Conservation (phyloP, 2,113 vertebrate species). For the Corythornis vintsioides region DNA sequence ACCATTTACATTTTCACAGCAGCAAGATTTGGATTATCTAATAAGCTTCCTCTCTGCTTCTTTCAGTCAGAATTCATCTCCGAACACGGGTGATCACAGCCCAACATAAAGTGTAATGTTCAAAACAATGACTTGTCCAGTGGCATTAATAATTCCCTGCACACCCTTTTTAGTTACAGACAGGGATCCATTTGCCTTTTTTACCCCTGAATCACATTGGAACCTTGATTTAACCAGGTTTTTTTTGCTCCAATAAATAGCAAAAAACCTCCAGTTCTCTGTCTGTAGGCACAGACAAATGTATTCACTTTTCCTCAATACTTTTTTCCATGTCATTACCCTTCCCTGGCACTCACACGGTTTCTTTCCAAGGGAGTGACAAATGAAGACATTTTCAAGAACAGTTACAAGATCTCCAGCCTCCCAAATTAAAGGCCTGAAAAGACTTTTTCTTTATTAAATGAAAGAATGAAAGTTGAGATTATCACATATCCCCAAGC, state of each 20-base stretch:
- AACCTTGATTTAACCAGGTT: neutral
- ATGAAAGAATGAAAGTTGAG: neutral
- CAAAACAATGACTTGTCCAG: neutral
- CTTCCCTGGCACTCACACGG: neutral
- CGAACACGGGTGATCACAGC: neutral
- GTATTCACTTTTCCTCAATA: neutral
- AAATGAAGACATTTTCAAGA: constrained; percentile 8
- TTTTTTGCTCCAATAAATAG: neutral
- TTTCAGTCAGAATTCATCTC: constrained; percentile 5
- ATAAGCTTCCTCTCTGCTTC: neutral
- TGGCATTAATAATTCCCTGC: neutral
- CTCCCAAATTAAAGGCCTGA: neutral
- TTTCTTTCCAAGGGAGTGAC: neutral
- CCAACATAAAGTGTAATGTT: neutral
- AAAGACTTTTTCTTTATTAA: neutral
- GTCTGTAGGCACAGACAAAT: neutral
- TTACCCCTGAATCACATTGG: neutral
- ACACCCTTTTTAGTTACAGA: neutral
- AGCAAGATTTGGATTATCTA: neutral
- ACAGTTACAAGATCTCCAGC: neutral
- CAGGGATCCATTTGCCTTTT: neutral
- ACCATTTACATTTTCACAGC: neutral
- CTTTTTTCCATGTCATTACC: neutral
- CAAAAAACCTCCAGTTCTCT: neutral
- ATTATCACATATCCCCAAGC: neutral